These are phyloP conservation scores for Rhamnusium bicolor DNA, from an alignment of 2,888 invertebrate genomes.

Conservation along the genomic window DNA sequence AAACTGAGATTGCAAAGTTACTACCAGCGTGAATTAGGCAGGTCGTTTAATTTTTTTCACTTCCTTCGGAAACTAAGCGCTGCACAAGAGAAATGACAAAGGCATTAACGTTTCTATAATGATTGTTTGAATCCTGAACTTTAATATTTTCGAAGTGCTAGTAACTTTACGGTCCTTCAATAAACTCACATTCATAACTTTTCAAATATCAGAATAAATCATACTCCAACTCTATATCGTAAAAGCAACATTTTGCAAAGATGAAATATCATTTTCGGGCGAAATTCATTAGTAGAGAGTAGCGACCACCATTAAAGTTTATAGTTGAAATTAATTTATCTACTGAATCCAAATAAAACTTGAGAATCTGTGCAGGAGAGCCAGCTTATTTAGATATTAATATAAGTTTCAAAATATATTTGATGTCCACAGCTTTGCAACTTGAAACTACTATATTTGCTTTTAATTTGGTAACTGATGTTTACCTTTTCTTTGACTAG, in stretches of 20 bases:
- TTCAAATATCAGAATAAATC: not conserved
- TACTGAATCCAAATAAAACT: conserved; percentile 23
- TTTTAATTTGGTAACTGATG: not conserved
- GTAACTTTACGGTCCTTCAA: not conserved
- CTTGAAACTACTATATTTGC: conserved; percentile 10
- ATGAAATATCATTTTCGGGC: conserved; percentile 23
- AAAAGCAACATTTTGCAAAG: conserved; percentile 4
- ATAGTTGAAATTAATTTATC: conserved; percentile 29
- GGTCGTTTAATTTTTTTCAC: no score
- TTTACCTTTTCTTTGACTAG: not conserved
- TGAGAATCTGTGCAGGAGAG: not conserved
- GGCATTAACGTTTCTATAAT: not conserved
- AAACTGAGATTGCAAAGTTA: no score
- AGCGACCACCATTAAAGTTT: conserved; percentile 27
- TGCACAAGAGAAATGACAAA: no score
- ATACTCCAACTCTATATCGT: not conserved
- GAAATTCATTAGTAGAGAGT: conserved; percentile 29
- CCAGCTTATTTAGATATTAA: conserved; percentile 16
- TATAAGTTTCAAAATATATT: conserved; percentile 24
- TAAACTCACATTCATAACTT: not conserved
- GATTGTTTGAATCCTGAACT: not conserved
- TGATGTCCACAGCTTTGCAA: not conserved
- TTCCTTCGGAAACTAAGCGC: no score
- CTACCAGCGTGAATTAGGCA: no score
- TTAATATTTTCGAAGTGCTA: not conserved